Base-by-base conservation (phyloP, 2,113 vertebrate genomes). In the Chelonoidis abingdonii region DNA sequence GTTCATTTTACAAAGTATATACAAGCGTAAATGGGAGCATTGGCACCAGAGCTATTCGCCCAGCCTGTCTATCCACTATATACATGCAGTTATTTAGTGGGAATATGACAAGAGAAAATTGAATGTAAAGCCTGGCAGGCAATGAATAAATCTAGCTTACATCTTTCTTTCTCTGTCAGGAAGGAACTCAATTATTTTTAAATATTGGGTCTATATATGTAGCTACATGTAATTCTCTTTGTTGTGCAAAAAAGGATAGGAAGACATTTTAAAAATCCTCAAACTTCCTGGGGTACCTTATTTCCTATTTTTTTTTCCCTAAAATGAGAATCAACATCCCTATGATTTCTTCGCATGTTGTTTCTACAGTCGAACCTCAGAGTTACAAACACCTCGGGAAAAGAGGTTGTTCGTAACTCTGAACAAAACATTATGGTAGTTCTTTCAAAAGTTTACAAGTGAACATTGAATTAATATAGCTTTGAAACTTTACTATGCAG, bases 1-100 rank as follows among this genome's bases (percentile, higher is more conserved):
- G 83, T 52, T 88, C 25, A 52, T 87, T 92, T 97, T 94, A 59
- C 24, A 21, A 80, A 44, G 5, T 65, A 38, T 86, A 27, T 94
- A 72, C 50, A 79, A 38, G 76, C 80, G 24, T 79, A 83, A 93
- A 91, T 85, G 93, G 75, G 21, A 17, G 56, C 53, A 17, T 1
- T 87, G 47, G 65, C 84, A 62, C 56, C 80, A 93, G 81, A 82
- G 10, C 2, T 83, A 47, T 92, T 92, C 94, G 57, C 75, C 62
- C 57, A 78, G 29, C 0, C 1, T 72, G 4, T 78, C 24, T 78
- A 78, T 78, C 38, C 41, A 47, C 91, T 89, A 84, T 5, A 21
- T 35, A 56, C 87, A 29, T 82, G 87, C 84, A 84, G 53, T 76
- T 52, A 86, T 83, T 94, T 80, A 90, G 80, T 53, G 52, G 78